Evolutionary conservation across 2,888 invertebrate species (phyloP), one percentile per base, ranked within the genome.

Genomic region (Panopea generosa): DNA sequence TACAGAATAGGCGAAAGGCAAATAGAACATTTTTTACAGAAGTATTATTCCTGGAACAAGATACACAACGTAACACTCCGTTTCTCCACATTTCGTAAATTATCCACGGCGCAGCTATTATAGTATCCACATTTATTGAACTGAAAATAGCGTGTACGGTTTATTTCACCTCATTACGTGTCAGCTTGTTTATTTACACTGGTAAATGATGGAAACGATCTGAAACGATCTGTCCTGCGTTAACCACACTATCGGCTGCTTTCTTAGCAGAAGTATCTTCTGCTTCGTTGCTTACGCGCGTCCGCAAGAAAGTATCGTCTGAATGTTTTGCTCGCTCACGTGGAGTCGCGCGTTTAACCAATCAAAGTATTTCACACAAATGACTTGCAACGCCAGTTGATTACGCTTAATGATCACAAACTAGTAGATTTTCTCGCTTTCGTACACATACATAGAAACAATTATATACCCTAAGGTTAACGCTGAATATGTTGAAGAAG

Each of bases 281-380:
- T 73, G 73, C 73, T 59, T 57, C 52, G 67, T 50, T 73, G 57
- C 47, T 57, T 55, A 62, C 73, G 63, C 63, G 63, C 72, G 72
- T 67, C 50, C n/a, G 50, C 16, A 45, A n/a, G 4, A 20, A 45
- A 45, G 18, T 14, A 22, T 22, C 20, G 22, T 50, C 24, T 50
- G 50, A 20, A 50, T 50, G 24, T 50, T 22, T 50, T 24, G 18
- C 22, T 24, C 50, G n/a, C 50, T 50, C 50, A 50, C 50, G 50
- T 50, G 50, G 50, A 50, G 50, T 50, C 24, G 20, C 50, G 22
- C 50, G 50, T 22, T 20, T 22, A 50, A 24, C 50, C 50, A 50
- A 50, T 50, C 50, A 50, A 9, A 50, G 20, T 22, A 33, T 33
- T 33, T 33, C 33, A 33, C 6, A 50, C 24, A 50, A 50, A 24